Conservation (phyloP, 2,113 vertebrate genomes). For the Delphinus delphis region DNA sequence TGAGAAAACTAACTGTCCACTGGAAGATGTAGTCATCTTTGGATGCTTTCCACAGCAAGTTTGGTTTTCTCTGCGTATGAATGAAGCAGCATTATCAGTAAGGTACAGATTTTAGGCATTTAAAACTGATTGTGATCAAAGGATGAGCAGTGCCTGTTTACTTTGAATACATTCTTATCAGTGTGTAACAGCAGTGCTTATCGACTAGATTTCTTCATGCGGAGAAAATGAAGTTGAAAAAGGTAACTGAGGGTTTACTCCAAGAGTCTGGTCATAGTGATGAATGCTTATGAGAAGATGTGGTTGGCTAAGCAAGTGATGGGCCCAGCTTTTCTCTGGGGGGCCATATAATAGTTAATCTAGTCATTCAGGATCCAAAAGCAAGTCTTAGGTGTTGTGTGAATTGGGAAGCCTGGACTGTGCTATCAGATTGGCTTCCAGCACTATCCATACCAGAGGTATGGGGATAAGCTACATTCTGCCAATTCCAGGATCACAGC, state of each 20-base stretch:
- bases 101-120: neutral
- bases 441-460: neutral
- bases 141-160: neutral
- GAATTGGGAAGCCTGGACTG: neutral
- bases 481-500: neutral
- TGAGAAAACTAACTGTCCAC: neutral
- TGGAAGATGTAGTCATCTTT: neutral
- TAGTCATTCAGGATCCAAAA: neutral
- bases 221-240: neutral
- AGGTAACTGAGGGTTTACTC: neutral
- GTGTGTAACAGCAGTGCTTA: neutral
- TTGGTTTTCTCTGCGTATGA: constrained; percentile 10
- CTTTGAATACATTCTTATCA: neutral
- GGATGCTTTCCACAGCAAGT: neutral
- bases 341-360: neutral
- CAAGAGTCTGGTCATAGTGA: neutral
- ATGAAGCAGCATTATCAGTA: constrained; percentile 12
- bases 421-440: neutral
- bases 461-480: neutral
- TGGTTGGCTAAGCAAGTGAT: neutral
- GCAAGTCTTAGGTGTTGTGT: neutral
- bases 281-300: neutral
- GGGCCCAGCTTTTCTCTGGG: neutral
- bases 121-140: neutral
- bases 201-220: neutral